phyloP scores from a whole-genome alignment of 2,888 invertebrate genomes.

The Sarcophaga caerulescens region DNA sequence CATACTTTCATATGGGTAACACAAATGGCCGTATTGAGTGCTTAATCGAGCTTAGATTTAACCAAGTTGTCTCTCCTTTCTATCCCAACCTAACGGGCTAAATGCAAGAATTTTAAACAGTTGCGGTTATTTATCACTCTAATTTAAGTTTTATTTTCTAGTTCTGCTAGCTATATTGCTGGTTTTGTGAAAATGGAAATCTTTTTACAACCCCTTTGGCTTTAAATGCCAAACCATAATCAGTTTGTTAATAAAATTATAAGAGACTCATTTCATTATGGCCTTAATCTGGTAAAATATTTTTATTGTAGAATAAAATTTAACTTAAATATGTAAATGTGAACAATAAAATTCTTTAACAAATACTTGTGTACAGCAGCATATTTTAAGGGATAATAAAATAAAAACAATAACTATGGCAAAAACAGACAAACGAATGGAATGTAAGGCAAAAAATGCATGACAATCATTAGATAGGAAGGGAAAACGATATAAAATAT shows the following conservation, averaged over 20 bases:
- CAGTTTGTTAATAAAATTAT: neutral
- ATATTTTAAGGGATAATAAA: conserved; percentile 38
- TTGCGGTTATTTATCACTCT: too few relatives aligned
- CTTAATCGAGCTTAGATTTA: too few relatives aligned
- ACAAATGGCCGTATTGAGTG: too few relatives aligned
- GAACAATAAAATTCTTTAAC: conserved; percentile 3
- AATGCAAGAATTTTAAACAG: too few relatives aligned
- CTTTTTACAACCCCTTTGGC: too few relatives aligned
- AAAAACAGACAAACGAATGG: neutral
- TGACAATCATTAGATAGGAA: conserved; percentile 16
- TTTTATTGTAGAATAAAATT: conserved; percentile 6
- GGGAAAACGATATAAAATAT: neutral
- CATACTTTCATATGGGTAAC: too few relatives aligned
- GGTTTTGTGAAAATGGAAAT: too few relatives aligned
- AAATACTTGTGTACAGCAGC: conserved; percentile 5
- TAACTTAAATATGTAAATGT: conserved; percentile 12
- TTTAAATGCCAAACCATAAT: too few relatives aligned
- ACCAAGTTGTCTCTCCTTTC: too few relatives aligned
- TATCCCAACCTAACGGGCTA: too few relatives aligned
- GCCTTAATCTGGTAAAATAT: neutral
- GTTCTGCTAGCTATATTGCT: too few relatives aligned
- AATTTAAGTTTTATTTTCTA: too few relatives aligned
- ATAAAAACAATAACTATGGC: neutral
- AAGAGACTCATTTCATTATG: neutral
- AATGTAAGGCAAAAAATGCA: neutral